Percentiles rank a stretch among this genome's conserved stretches.
These are phyloP conservation scores for Microplitis manilae DNA, from an alignment of 2,888 invertebrate species.

Conservation along the genomic window DNA sequence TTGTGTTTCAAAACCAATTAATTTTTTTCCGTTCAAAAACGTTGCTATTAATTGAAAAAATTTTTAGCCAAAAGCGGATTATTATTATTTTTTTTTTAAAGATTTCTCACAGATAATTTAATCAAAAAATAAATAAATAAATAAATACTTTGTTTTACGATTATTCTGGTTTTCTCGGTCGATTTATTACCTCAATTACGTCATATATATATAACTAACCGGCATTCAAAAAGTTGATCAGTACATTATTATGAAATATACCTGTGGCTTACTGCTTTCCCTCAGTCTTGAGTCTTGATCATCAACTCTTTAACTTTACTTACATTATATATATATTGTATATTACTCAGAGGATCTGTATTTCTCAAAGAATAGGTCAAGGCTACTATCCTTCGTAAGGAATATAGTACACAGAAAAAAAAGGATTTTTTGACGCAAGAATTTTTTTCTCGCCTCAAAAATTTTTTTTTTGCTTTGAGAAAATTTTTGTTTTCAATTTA, in stretches of 20 bases:
- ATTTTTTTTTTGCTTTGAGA: neutral
- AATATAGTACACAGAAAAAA: neutral
- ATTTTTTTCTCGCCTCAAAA: neutral
- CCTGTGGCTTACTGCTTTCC: constrained; percentile 23
- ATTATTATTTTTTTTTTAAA: neutral
- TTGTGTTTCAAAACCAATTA: too few relatives aligned
- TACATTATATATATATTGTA: neutral
- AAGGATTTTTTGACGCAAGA: too few relatives aligned
- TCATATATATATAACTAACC: constrained; percentile 14
- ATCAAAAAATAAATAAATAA: neutral
- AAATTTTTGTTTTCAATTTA: neutral
- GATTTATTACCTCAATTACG: constrained; percentile 22
- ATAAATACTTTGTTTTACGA: constrained; percentile 3
- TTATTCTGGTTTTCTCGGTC: constrained; percentile 24
- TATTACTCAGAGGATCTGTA: neutral
- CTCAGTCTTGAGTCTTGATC: constrained; percentile 10
- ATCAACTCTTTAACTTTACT: constrained; percentile 1
- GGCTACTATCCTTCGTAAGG: constrained; percentile 18
- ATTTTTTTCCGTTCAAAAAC: too few relatives aligned
- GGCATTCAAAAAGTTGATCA: constrained; percentile 35
- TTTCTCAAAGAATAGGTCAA: constrained; percentile 27
- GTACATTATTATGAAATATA: constrained; percentile 29
- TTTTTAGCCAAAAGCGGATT: neutral
- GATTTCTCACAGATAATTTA: neutral
- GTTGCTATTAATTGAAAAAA: too few relatives aligned